Percentiles rank a stretch among this genome's conserved stretches.
Conservation (phyloP, 2,888 invertebrate genomes). For the Osmoderma eremita region DNA sequence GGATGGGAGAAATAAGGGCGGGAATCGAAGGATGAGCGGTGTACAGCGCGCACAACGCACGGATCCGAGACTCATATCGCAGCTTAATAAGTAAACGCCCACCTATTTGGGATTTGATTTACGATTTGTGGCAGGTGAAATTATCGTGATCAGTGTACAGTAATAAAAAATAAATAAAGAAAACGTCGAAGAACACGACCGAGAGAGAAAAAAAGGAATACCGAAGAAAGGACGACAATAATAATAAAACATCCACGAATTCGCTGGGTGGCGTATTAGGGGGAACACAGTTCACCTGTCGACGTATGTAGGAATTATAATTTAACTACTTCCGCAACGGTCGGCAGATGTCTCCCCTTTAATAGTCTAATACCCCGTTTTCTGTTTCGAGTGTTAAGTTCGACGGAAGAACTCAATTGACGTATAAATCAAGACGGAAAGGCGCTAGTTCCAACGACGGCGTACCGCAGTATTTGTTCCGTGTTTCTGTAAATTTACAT, state of each 20-base stretch:
- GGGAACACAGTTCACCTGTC: slow-evolving; percentile 48
- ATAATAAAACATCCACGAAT: slow-evolving; percentile 23
- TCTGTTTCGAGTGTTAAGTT: slow-evolving; percentile 5
- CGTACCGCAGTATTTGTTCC: slow-evolving; percentile 5
- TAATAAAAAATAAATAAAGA: neutral
- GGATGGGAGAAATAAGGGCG: slow-evolving; percentile 29
- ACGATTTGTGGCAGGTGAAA: slow-evolving; percentile 54
- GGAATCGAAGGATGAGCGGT: slow-evolving; percentile 22
- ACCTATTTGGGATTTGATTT: slow-evolving; percentile 60
- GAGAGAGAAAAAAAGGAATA: slow-evolving; percentile 12
- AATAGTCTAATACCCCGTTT: slow-evolving; percentile 29
- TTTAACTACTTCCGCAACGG: slow-evolving; percentile 51
- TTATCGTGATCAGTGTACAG: slow-evolving; percentile 37
- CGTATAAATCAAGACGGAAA: slow-evolving; percentile 20
- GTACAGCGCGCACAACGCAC: slow-evolving; percentile 11
- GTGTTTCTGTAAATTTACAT: neutral
- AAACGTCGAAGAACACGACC: slow-evolving; percentile 3
- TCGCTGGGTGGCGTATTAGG: slow-evolving; percentile 3
- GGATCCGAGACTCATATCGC: slow-evolving; percentile 35
- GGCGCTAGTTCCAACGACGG: slow-evolving; percentile 5
- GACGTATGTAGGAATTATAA: slow-evolving; percentile 51
- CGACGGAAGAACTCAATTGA: slow-evolving; percentile 24
- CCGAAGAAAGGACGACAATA: slow-evolving; percentile 14
- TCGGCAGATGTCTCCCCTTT: slow-evolving; percentile 49
- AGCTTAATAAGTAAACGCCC: slow-evolving; percentile 57